These are phyloP conservation scores for Xenotilapia longispinis DNA, from an alignment of 2,113 vertebrate genomes.

Conservation along the genomic window DNA sequence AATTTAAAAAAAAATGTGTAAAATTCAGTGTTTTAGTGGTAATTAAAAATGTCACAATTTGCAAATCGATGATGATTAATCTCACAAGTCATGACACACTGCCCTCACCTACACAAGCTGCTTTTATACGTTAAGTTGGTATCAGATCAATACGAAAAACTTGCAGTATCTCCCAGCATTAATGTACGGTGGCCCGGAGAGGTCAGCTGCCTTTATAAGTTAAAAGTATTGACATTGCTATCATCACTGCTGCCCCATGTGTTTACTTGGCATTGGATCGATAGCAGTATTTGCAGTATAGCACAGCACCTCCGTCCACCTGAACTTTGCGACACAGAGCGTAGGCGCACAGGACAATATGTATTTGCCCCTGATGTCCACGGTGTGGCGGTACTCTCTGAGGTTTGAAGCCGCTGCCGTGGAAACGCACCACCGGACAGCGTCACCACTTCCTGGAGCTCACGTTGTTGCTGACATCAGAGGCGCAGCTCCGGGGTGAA, in stretches of 20 bases:
- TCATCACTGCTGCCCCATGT: neutral
- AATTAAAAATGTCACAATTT: neutral
- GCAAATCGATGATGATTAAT: neutral
- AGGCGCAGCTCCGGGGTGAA: slow-evolving; percentile 50
- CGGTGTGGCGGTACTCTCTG: neutral
- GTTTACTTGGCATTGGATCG: neutral
- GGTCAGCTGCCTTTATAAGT: neutral
- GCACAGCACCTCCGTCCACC: neutral
- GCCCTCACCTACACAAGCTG: neutral
- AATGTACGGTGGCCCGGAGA: neutral
- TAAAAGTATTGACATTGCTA: neutral
- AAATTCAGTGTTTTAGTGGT: neutral
- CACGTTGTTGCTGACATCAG: slow-evolving; percentile 68
- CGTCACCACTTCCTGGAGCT: slow-evolving; percentile 69
- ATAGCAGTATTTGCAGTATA: neutral
- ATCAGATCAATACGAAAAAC: neutral
- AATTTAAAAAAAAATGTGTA: neutral
- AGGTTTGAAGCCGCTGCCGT: neutral
- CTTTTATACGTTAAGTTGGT: accelerated
- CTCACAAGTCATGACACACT: neutral
- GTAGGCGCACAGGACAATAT: neutral
- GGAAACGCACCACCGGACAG: slow-evolving; percentile 26
- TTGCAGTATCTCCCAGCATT: neutral
- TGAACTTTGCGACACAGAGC: neutral
- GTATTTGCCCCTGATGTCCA: neutral